Evolutionary conservation across 2,888 invertebrate genomes (phyloP).

Genomic region (Actias luna): DNA sequence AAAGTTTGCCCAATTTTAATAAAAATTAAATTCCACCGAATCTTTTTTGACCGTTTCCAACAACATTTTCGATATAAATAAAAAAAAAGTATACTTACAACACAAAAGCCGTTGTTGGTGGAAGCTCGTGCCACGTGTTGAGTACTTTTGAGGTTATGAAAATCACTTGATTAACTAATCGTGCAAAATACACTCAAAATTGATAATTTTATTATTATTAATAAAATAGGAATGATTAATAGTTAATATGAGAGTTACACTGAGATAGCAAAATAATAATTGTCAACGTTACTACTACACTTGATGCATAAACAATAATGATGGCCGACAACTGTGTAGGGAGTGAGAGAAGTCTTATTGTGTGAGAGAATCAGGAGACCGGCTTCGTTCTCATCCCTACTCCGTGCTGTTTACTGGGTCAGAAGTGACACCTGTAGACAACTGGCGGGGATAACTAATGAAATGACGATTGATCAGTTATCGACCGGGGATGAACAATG

Average conservation of each 20-base stretch:
- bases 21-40: no score
- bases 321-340: neutral
- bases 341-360: no score
- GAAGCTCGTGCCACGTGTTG: slow-evolving; percentile 25
- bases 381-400: slow-evolving; percentile 17
- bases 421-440: slow-evolving; percentile 14
- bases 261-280: no score
- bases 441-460: no score
- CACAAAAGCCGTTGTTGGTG: slow-evolving; percentile 21
- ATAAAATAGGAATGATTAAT: neutral
- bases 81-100: slow-evolving; percentile 22
- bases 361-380: no score
- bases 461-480: no score
- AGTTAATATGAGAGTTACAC: neutral
- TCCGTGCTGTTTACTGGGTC: slow-evolving; percentile 14
- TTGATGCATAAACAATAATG: no score
- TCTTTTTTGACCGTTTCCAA: neutral
- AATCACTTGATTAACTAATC: slow-evolving; percentile 24
- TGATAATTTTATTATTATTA: slow-evolving; percentile 2
- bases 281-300: no score
- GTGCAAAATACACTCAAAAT: slow-evolving; percentile 18
- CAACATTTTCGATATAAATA: slow-evolving; percentile 17
- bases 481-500: no score
- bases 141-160: slow-evolving; percentile 23
- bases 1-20: no score